Base-by-base conservation (phyloP, 2,888 invertebrate species). In the Meliscaeva auricollis region DNA sequence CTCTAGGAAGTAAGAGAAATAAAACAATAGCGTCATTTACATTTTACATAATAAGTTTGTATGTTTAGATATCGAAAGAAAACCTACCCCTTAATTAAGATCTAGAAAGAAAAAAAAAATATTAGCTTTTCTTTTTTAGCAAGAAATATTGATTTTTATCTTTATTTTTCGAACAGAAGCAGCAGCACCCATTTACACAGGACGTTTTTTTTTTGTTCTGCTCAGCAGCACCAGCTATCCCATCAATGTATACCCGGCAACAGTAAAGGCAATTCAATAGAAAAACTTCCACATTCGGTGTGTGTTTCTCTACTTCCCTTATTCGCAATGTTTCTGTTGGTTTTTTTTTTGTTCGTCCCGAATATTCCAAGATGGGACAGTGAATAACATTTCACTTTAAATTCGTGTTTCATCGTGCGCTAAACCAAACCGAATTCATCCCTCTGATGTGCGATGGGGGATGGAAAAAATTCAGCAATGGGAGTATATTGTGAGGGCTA, bases 141-240 rank as follows among this genome's bases (percentile, higher is more conserved):
- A 64, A 66, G 58, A 64, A 26, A 66, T 80, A 85, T 85, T 80
- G 81, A 85, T 85, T 85, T 84, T 76, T 73, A 69, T 80, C 73
- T 68, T 58, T 82, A 50, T 73, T 60, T 58, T 58, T 74, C 68
- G 72, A 60, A 66, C 66, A 75, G 62, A 54, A 60, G 32, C 35
- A 38, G 26, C 56, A 56, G 52, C 75, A 75, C 70, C 38, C 64
- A 46, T 64, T 46, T 64, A 46, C 30, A 64, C 30, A 64, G 64
- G 52, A 22, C 26, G 52, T 11, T 48, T 20, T 41, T 22, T 58
- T 48, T 56, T 68, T 22, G 11, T 38, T 62, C 9, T 41, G 11
- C 26, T 46, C n/a, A 26, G 26, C 26, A 58, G 41, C 52, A n/a
- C n/a, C n/a, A 68, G 58, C 68, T 62, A 62, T 58, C 66, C 56